Conservation (phyloP, 1,140 invertebrate genomes). For the Bradynema listronoti region DNA sequence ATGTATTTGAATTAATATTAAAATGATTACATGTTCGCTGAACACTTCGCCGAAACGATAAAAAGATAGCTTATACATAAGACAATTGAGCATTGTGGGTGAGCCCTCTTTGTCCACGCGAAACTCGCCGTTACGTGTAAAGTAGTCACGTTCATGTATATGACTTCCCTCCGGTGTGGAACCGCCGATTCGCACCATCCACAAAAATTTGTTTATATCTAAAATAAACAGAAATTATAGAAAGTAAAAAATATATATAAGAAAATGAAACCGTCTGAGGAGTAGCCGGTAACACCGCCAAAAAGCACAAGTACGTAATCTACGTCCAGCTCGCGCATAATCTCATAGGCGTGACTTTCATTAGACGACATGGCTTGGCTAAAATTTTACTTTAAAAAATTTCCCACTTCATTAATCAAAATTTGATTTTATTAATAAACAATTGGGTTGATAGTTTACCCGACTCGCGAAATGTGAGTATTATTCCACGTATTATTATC, state of each 20-base stretch:
- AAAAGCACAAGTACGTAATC: slow-evolving; percentile 96
- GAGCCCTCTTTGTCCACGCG: slow-evolving; percentile 86
- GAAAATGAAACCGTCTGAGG: slow-evolving; percentile 71
- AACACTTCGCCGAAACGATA: slow-evolving; percentile 83
- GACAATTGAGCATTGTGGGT: slow-evolving; percentile 84
- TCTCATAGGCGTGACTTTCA: slow-evolving; percentile 89
- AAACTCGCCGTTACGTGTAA: slow-evolving; percentile 93
- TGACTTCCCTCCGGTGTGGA: slow-evolving; percentile 76
- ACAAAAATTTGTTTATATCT: slow-evolving; percentile 97
- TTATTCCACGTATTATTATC: slow-evolving; percentile 99
- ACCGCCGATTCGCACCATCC: slow-evolving; percentile 99
- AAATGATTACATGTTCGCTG: slow-evolving; percentile 39
- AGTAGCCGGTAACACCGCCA: slow-evolving; percentile 96
- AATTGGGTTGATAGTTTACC: too few species aligned
- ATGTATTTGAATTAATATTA: neutral
- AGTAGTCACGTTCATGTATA: slow-evolving; percentile 86
- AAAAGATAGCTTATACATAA: slow-evolving; percentile 99
- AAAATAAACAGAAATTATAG: slow-evolving; percentile 13
- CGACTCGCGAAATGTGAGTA: slow-evolving; percentile 82
- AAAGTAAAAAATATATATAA: slow-evolving; percentile 1
- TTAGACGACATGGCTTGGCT: slow-evolving; percentile 99
- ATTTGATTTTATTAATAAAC: too few species aligned
- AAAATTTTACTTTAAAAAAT: too few species aligned
- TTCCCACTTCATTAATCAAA: too few species aligned
- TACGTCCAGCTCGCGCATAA: slow-evolving; percentile 91